Evolutionary conservation across 1,140 invertebrate genomes (phyloP).

Genomic region (Vollenhovia emeryi): DNA sequence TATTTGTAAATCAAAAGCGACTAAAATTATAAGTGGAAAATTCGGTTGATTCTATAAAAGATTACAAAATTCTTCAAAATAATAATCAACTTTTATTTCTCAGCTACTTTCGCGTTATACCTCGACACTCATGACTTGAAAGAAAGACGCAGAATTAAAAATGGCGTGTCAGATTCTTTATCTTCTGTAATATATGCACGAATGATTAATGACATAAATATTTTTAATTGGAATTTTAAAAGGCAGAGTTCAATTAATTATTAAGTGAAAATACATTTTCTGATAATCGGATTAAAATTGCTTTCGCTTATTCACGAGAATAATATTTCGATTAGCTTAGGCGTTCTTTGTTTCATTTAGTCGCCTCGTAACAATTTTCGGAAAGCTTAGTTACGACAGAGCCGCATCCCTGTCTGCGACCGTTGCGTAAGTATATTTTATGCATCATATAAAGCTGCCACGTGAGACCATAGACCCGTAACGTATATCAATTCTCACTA

Average conservation of each 20-base stretch:
- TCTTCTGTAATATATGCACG: neutral
- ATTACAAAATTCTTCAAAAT: neutral
- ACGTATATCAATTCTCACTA: conserved; percentile 37
- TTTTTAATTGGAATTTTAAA: neutral
- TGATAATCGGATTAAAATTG: neutral
- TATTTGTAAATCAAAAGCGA: neutral
- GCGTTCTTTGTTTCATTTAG: neutral
- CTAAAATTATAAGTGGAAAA: conserved; percentile 8
- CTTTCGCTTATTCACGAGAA: neutral
- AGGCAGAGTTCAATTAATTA: neutral
- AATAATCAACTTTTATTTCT: neutral
- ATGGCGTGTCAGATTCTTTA: neutral
- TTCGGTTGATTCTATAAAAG: neutral
- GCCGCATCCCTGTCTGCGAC: neutral
- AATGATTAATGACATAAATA: neutral
- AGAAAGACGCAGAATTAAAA: neutral
- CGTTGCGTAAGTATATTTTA: conserved; percentile 36
- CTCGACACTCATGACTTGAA: neutral
- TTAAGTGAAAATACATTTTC: neutral
- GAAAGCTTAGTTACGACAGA: conserved; percentile 5
- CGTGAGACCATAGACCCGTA: neutral
- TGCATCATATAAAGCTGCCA: conserved; percentile 30
- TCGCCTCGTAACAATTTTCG: neutral
- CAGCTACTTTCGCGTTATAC: neutral
- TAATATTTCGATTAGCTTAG: neutral